Evolutionary conservation across 2,797 vertebrate species (phyloP), one percentile per base, ranked within the genome.

Genomic region (Poeciliopsis presidionis): DNA sequence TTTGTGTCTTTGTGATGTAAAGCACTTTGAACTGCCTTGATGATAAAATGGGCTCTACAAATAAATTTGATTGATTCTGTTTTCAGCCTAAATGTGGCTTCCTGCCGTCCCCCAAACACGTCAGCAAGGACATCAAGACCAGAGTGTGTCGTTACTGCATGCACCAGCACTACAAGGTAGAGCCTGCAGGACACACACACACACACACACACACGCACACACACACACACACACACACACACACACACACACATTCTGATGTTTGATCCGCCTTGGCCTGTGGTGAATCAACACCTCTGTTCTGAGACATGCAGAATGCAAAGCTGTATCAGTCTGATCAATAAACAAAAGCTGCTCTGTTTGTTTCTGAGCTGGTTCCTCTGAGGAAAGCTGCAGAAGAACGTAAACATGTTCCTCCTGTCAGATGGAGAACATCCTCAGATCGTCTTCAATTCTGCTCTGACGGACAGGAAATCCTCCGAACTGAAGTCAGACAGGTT

Each of bases 131-230:
- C 87, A 94, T 98, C 88, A 99, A 99, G 91, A 96, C 95, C 85
- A 97, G 95, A 91, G 96, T 99, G 87, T 99, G 98, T 87, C 96
- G 98, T 59, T 99, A 97, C 93, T 99, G 98, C 90, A 98, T 99
- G 97, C 97, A 99, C 93, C 98, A 99, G 91, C 98, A 98, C 93
- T 97, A 97, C 86, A 99, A 99, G 97, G 98, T 98, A 93, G 94
- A 28, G 25, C 1, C 73, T 1, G 4, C 9, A 14, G 39, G 8
- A 41, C 63, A 22, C 33, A 8, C 36, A 67, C 33, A 22, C 33
- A 22, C 16, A 0, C 18, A 41, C 63, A 20, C 30, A 7, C 33
- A 65, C 33, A 39, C 16, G 4, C 33, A 33, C 57, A 61, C 59
- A 33, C 59, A 33, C 59, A 16, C 59, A 8, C 36, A 41, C 63